Evolutionary conservation across 2,888 invertebrate genomes (phyloP), one percentile per base, ranked within the genome.

Genomic region (Meiosimyza platycephala): DNA sequence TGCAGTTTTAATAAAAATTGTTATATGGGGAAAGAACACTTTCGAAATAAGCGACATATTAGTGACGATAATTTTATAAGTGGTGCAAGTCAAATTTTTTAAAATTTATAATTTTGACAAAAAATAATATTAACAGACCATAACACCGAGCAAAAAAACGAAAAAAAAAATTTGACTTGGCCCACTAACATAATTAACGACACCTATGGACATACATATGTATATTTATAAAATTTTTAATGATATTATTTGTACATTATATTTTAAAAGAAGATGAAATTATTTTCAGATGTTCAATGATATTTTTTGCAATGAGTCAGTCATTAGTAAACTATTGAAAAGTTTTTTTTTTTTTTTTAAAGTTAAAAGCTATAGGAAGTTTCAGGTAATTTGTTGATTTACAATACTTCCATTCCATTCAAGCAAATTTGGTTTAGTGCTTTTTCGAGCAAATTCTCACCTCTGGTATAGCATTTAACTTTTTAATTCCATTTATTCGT

Each of bases 401-500:
- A 12, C 13, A 9, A 50, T 28, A 51, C 48, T 69, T 62, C 52
- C 62, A 48, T 48, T 47, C 28, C 40, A 16, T 51, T 69, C 16
- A 57, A 59, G 57, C 50, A 63, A 11, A 16, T 57, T 48, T 1
- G 2, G 18, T 7, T 6, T 28, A 33, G 33, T 28, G n/a, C 33
- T 40, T 60, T 40, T 33, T n/a, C 33, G 16, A 40, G 28, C 33
- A 33, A n/a, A 60, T 52, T 84, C 87, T 87, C 87, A 87, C 87
- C 87, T 87, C 87, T 78, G 81, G 81, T 77, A 83, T 85, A 79
- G 83, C 82, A 83, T 80, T 85, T 80, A 84, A 82, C 80, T 83
- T 85, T 83, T 82, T 84, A 79, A 81, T 80, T 80, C 84, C 86
- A 79, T 83, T 85, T 80, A 83, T 83, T 77, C 82, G 84, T 81